A percentile compares a stretch with the other conserved stretches of the same genome.
phyloP scores from a whole-genome alignment of 2,888 invertebrate species.

The Bellardia bayeri region DNA sequence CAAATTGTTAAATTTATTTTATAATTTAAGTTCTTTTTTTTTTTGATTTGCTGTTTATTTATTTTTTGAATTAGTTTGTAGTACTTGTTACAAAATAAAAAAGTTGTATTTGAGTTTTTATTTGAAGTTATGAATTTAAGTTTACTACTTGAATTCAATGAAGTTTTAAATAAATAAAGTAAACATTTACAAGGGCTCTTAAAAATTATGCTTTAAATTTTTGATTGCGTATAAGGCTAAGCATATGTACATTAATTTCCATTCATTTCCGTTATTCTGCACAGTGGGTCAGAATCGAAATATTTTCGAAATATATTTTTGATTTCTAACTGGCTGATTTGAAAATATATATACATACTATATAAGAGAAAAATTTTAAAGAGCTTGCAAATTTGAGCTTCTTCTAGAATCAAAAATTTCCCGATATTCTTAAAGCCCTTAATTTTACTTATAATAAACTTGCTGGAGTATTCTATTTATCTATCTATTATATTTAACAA shows the following conservation, averaged over 20 bases:
- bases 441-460: too few species aligned
- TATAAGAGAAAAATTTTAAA: too few species aligned
- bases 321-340: too few species aligned
- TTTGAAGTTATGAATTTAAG: not conserved
- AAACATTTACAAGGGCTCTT: constrained; percentile 27
- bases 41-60: not conserved
- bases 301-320: too few species aligned
- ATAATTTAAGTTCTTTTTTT: not conserved
- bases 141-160: not conserved
- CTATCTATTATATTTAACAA: too few species aligned
- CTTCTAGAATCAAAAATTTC: too few species aligned
- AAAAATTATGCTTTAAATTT: not conserved
- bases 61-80: not conserved
- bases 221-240: not conserved
- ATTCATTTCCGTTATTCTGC: too few species aligned
- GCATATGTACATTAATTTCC: not conserved
- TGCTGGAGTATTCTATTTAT: too few species aligned
- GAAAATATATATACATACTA: too few species aligned
- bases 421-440: too few species aligned
- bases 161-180: constrained; percentile 8
- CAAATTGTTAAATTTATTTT: constrained; percentile 14
- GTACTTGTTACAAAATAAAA: not conserved
- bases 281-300: too few species aligned
- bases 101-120: not conserved
- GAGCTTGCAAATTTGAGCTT: too few species aligned